Conservation (phyloP, 2,113 vertebrate genomes). For the Rhadina sibilatrix region DNA sequence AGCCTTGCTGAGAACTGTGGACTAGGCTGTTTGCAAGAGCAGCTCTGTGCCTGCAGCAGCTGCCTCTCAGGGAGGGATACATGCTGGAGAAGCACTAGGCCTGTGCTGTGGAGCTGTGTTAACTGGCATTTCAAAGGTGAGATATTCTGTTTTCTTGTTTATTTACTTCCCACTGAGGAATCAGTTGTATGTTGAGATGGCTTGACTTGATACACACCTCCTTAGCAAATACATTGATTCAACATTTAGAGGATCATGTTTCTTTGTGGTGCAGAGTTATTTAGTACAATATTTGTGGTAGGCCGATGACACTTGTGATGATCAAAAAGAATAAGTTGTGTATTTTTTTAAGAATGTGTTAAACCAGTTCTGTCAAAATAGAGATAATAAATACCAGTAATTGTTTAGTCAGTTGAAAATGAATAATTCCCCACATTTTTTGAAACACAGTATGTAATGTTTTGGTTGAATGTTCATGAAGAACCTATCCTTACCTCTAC, state of each 20-base stretch:
- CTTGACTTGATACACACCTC: background rate
- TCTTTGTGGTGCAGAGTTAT: conserved; percentile 26
- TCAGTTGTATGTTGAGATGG: background rate
- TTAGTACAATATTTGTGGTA: conserved; percentile 18
- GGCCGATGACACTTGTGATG: conserved; percentile 18
- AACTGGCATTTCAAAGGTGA: background rate
- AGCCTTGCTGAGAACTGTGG: background rate
- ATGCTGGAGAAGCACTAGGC: background rate
- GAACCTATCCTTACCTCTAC: background rate
- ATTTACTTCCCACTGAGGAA: background rate
- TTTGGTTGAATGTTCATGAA: background rate
- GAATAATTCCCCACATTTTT: background rate
- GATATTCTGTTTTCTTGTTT: background rate
- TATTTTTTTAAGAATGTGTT: conserved; percentile 8
- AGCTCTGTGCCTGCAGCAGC: background rate
- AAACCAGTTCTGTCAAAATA: conserved; percentile 58
- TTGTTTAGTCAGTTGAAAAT: conserved; percentile 19
- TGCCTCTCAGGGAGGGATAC: accelerated
- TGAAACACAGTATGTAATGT: background rate
- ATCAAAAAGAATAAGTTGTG: conserved; percentile 39
- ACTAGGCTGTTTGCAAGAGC: background rate
- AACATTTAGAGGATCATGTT: conserved; percentile 1
- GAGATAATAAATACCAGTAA: background rate
- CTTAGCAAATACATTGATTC: background rate
- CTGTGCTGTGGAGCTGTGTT: background rate